These are phyloP conservation scores for Typhlomys cinereus DNA, from an alignment of 2,113 vertebrate species.

Conservation along the genomic window DNA sequence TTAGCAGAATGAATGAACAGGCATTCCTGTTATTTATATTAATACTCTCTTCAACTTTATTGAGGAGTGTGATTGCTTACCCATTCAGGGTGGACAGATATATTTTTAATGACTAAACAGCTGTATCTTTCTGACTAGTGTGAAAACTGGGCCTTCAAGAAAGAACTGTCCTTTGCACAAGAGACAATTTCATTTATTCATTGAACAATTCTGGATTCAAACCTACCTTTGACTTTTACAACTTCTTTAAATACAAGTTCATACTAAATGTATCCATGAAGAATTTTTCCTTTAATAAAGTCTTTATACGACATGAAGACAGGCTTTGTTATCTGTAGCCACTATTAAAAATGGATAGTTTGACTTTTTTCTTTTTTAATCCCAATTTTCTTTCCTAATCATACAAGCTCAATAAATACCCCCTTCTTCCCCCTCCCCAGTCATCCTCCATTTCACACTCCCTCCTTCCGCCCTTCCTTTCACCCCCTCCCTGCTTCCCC, in stretches of 20 bases:
- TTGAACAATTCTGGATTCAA: background rate
- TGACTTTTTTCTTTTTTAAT: too few relatives aligned
- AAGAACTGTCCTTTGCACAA: background rate
- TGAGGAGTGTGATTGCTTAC: background rate
- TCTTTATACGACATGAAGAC: background rate
- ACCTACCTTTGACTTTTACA: background rate
- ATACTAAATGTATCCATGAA: background rate
- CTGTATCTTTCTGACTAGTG: background rate
- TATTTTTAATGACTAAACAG: slow-evolving; percentile 5
- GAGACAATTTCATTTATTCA: background rate
- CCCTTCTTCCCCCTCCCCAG: too few relatives aligned
- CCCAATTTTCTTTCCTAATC: too few relatives aligned
- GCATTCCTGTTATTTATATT: slow-evolving; percentile 58
- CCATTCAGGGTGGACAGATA: background rate
- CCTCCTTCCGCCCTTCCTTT: too few relatives aligned
- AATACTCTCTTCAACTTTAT: background rate
- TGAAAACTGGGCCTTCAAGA: background rate
- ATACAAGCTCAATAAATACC: too few relatives aligned
- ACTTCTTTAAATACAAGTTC: background rate
- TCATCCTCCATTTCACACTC: too few relatives aligned
- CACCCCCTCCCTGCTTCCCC: too few relatives aligned
- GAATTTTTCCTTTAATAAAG: background rate
- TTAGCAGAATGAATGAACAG: slow-evolving; percentile 61
- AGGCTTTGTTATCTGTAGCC: background rate
- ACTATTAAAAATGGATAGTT: background rate